Evolutionary conservation across 2,113 vertebrate genomes (phyloP), one percentile per base, ranked within the genome.

Genomic region (Porphyrio hochstetteri): DNA sequence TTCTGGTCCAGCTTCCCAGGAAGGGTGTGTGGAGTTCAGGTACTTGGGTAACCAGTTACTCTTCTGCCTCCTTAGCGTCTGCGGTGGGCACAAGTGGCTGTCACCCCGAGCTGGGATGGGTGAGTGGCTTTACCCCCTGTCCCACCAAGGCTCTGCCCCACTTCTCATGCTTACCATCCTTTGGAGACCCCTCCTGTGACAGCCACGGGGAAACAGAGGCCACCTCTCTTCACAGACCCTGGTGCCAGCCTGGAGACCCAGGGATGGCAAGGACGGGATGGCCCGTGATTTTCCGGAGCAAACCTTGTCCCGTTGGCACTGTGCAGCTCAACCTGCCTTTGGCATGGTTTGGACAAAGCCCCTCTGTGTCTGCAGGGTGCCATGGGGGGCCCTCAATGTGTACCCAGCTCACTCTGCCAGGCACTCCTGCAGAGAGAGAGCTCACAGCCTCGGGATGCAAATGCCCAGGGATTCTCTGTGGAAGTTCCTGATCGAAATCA

Each of bases 341-440:
- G 4, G 18, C 40, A 9, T 0, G 0, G 7, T 31, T 35, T 20
- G 0, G 3, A 57, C 35, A 16, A 36, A 77, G 21, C 72, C 56
- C 44, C 57, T 38, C 1, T 5, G 74, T 48, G 5, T 46, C 76
- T 25, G 60, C 48, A 4, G 16, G 24, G 28, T 1, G 0, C 38
- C 27, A 9, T 4, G 65, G 36, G 2, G 0, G 0, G 31, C 21
- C 16, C 83, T 16, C 1, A 11, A 19, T 69, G 38, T 23, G 0
- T 56, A 0, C 5, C 35, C 7, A 0, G 20, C 25, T 23, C 2
- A 1, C 69, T 71, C 33, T 1, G 35, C 70, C 0, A 1, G 77
- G 11, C 2, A 0, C 82, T 82, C 67, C 91, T 1, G 3, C 48
- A 0, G 25, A 46, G 85, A 90, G 44, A 17, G 90, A 83, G 64